Conservation (phyloP, 2,113 vertebrate species). For the Megalops atlanticus region DNA sequence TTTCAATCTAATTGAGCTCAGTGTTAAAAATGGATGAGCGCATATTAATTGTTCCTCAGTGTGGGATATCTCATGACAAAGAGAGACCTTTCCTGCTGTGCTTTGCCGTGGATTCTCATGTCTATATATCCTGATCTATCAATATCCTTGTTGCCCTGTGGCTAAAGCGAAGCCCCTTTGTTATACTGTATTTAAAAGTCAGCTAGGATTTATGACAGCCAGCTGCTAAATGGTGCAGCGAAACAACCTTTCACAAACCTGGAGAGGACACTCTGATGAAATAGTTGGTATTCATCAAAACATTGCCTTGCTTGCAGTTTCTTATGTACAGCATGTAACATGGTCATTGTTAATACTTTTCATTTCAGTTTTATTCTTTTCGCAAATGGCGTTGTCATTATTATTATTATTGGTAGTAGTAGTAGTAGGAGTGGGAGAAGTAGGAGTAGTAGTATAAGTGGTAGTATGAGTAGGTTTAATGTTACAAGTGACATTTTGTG, state of each 20-base stretch:
- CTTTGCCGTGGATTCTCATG: conserved; percentile 7
- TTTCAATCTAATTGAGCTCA: conserved; percentile 54
- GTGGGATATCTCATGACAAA: conserved; percentile 36
- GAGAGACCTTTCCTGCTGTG: conserved; percentile 29
- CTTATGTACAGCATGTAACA: not conserved
- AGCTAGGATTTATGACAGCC: conserved; percentile 32
- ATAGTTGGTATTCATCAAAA: conserved; percentile 50
- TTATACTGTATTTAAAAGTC: conserved; percentile 28
- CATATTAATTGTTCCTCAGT: conserved; percentile 55
- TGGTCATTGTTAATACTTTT: not conserved
- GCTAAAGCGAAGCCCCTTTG: conserved; percentile 28
- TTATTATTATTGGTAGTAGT: not conserved
- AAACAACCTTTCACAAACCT: conserved; percentile 28
- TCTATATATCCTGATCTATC: conserved; percentile 29
- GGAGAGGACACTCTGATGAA: conserved; percentile 60
- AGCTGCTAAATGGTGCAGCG: conserved; percentile 39
- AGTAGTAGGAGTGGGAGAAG: not conserved
- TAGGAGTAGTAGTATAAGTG: not conserved
- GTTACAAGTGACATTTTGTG: no score
- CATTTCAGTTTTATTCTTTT: not conserved
- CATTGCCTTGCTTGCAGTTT: not conserved
- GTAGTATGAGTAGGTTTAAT: no score
- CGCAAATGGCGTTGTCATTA: not conserved
- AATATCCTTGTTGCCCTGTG: conserved; percentile 29
- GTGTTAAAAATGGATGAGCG: conserved; percentile 61